A percentile compares a stretch with the other conserved stretches of the same genome.
Evolutionary conservation across 1,140 invertebrate species (phyloP).

Genomic region (Eriosoma lanigerum): DNA sequence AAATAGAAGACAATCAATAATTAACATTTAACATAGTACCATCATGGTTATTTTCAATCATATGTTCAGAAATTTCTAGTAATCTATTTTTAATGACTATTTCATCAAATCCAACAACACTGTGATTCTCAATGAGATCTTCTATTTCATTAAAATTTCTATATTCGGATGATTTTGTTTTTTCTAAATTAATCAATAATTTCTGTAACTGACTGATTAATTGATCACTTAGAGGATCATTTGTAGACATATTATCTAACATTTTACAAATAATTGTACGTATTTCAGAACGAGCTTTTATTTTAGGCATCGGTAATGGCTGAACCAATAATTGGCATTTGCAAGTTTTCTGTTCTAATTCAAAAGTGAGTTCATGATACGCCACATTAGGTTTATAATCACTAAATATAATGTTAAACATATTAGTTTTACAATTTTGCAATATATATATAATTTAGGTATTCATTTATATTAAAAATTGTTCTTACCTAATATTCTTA

Average conservation of each 20-base stretch:
- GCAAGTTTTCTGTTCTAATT: conserved; percentile 5
- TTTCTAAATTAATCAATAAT: background rate
- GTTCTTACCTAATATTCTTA: conserved; percentile 5
- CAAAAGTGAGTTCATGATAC: conserved; percentile 14
- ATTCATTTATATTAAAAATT: background rate
- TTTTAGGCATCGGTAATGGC: conserved; percentile 5
- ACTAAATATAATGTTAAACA: background rate
- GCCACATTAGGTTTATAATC: conserved; percentile 13
- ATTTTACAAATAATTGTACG: background rate
- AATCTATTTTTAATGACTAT: conserved; percentile 1
- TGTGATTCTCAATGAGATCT: conserved; percentile 14
- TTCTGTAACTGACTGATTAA: background rate
- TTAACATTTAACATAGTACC: background rate
- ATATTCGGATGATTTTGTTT: background rate
- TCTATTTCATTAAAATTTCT: background rate
- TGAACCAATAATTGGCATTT: conserved; percentile 11
- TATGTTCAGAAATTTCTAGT: conserved; percentile 4
- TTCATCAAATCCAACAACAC: background rate
- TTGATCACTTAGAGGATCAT: background rate
- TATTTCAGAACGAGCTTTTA: conserved; percentile 14
- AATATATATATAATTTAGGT: background rate
- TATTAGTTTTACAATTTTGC: too few relatives aligned
- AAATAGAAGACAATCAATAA: background rate
- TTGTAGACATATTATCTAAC: background rate
- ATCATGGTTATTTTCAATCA: background rate